Evolutionary conservation across 2,113 vertebrate species (phyloP), one percentile per base, ranked within the genome.

Genomic region (Mormyrus iriodes): DNA sequence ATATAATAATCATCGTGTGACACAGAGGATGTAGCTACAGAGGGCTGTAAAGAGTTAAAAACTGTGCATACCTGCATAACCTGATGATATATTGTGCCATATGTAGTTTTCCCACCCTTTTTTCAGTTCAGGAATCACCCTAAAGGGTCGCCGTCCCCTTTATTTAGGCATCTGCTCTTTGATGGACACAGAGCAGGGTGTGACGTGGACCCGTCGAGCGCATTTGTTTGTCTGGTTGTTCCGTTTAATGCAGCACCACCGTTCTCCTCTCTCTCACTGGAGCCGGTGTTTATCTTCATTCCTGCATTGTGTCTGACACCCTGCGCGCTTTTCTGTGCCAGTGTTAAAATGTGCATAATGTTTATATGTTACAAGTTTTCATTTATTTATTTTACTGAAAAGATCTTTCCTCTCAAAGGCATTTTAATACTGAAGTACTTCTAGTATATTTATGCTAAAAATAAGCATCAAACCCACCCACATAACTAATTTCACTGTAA

Each of bases 31-130:
- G 73, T 85, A 69, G 39, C 53, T 85, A 85, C 24, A 69, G 42
- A 85, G 88, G 73, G 82, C 27, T 82, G 61, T 85, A 19, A 52
- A 85, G 87, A 90, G 83, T 86, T 85, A 88, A 27, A 76, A 31
- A 88, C 83, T 90, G 90, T 82, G 86, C 85, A 89, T 88, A 83
- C 48, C 73, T 79, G 35, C 27, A 84, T 51, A 27, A 31, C 19
- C 58, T 76, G 69, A 61, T 44, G 42, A 86, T 61, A 39, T 35
- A 48, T 49, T 61, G 49, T 87, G 85, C 39, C 69, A 55, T 87
- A 31, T 79, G 49, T 51, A 21, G 76, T 76, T 21, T 24, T n/a
- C 13, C 24, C 31, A 31, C n/a, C n/a, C n/a, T n/a, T 87, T 53
- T 87, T 55, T 44, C 35, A 35, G 35, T 87, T 48, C 31, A 44